These are phyloP conservation scores for Drosophila kikkawai DNA, from an alignment of 1,140 invertebrate genomes.

Conservation along the genomic window DNA sequence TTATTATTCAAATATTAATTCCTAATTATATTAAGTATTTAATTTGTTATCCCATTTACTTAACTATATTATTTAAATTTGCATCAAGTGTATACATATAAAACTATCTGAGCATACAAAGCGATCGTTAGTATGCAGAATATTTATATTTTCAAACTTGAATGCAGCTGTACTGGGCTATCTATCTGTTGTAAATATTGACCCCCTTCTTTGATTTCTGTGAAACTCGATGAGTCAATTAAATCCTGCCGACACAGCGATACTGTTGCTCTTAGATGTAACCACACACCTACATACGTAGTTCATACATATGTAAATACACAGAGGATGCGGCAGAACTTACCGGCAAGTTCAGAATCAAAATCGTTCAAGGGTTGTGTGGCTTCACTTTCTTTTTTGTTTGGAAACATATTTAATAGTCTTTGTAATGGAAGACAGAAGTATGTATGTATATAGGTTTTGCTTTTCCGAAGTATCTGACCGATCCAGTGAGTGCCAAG, in stretches of 20 bases:
- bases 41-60: not conserved
- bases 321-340: not conserved
- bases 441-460: not conserved
- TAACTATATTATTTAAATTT: not conserved
- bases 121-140: not conserved
- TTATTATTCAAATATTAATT: too few relatives aligned
- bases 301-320: not conserved
- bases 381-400: too few relatives aligned
- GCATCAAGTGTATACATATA: not conserved
- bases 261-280: not conserved
- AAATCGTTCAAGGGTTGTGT: not conserved
- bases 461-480: too few relatives aligned
- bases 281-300: too few relatives aligned
- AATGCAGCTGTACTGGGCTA: not conserved
- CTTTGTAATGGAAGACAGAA: not conserved
- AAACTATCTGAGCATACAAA: not conserved
- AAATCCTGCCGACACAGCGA: not conserved
- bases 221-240: not conserved
- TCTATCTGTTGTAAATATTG: not conserved
- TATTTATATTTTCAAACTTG: not conserved
- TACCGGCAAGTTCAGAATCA: not conserved
- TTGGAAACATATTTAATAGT: not conserved
- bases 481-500: not conserved
- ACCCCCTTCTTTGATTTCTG: not conserved
- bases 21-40: too few relatives aligned